Conservation (phyloP, 2,113 vertebrate genomes). For the Hippopotamus amphibius region DNA sequence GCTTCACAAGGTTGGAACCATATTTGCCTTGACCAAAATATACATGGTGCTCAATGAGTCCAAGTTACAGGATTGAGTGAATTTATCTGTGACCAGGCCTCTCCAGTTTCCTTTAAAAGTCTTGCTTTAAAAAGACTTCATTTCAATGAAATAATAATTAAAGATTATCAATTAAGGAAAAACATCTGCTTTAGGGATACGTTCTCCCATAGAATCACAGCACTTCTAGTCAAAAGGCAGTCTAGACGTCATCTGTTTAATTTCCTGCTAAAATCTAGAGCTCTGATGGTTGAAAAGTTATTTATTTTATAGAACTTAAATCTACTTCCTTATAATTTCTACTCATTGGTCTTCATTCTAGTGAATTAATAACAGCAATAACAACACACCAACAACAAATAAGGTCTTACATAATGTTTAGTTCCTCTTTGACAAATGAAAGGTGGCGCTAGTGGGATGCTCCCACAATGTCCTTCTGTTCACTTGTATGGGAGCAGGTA, state of each 20-base stretch:
- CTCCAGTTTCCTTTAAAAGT: background rate
- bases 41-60: background rate
- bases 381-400: background rate
- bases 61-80: background rate
- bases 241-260: background rate
- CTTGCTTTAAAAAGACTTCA: background rate
- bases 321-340: background rate
- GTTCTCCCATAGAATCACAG: background rate
- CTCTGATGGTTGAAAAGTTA: background rate
- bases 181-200: background rate
- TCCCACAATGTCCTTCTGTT: background rate
- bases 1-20: background rate
- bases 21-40: background rate
- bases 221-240: background rate
- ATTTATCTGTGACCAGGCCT: fast-evolving
- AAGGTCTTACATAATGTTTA: fast-evolving
- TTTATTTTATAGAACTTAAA: background rate
- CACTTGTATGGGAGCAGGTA: background rate
- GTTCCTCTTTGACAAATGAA: background rate
- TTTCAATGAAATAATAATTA: background rate
- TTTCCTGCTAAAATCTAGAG: background rate
- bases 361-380: background rate
- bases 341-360: background rate
- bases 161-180: background rate
- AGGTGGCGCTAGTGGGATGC: background rate